Base-by-base conservation (phyloP, 2,797 vertebrate species). In the Notamacropus eugenii region DNA sequence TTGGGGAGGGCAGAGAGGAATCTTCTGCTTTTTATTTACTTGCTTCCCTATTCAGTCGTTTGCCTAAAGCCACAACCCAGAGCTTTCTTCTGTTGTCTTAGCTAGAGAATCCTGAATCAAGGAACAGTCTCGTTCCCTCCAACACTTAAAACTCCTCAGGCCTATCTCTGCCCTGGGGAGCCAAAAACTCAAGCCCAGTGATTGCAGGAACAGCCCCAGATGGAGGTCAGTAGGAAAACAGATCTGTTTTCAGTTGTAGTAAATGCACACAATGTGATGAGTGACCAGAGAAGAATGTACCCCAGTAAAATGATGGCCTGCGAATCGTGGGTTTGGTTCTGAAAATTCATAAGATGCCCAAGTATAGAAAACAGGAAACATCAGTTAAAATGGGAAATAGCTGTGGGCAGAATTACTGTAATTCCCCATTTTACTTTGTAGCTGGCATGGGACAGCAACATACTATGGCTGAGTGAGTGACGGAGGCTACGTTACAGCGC, bases 241-340 rank as follows among this genome's bases (percentile, higher is more conserved):
- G 92, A 97, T 96, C 40, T 0, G 92, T 91, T 96, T 93, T 0
- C 90, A 91, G 3, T 91, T 92, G 94, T 95, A 54, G n/a, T 52
- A 5, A 87, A 0, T 92, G 55, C 52, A 9, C 3, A 93, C 90
- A 91, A 59, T 87, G 92, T 29, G 0, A 56, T 97, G 98, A 98
- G 96, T 82, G 97, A 95, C 95, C 95, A 62, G 96, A 94, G 93
- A 92, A 97, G 97, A 98, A 97, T 98, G 97, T 56, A 96, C 97
- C 98, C 99, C 98, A 95, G 97, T 97, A 98, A 98, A 98, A 95
- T 98, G 98, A 58, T 95, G 95, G 98, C 98, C 98, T 99, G 98
- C 98, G 98, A 98, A 98, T 98, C 50, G 93, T 96, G 95, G 59
- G 96, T 97, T 98, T 98, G 97, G 95, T 99, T 98, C 98, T 99